Percentiles rank a stretch among this genome's conserved stretches.
phyloP scores from a whole-genome alignment of 2,888 invertebrate genomes.

The Phania funesta region DNA sequence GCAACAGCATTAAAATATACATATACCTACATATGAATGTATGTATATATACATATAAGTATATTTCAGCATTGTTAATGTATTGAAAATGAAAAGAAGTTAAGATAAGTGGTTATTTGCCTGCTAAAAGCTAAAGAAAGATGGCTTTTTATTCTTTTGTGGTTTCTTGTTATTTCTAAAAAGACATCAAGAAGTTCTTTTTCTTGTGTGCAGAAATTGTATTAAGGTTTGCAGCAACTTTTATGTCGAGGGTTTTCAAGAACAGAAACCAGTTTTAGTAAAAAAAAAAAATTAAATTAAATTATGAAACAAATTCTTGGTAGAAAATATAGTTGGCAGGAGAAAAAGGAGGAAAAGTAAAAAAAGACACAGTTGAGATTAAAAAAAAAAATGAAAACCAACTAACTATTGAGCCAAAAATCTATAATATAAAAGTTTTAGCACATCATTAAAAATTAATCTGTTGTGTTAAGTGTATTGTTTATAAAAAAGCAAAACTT shows the following conservation, averaged over 20 bases:
- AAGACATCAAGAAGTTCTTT: slow-evolving; percentile 29
- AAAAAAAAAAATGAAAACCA: not conserved
- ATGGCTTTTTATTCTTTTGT: slow-evolving; percentile 35
- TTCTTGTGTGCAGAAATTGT: slow-evolving; percentile 25
- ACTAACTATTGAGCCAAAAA: too few relatives aligned
- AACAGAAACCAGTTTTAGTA: slow-evolving; percentile 50
- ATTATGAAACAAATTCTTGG: slow-evolving; percentile 40
- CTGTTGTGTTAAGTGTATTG: too few relatives aligned
- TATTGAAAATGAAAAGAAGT: slow-evolving; percentile 62
- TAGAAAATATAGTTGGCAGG: not conserved
- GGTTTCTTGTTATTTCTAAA: not conserved
- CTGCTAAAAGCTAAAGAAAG: slow-evolving; percentile 14
- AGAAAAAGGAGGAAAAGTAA: not conserved
- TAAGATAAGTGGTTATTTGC: slow-evolving; percentile 2
- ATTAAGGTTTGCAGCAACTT: slow-evolving; percentile 22
- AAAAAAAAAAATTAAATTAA: slow-evolving; percentile 30
- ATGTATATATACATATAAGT: too few relatives aligned
- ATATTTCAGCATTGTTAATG: slow-evolving; percentile 69
- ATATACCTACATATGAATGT: not conserved
- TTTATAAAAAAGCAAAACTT: too few relatives aligned
- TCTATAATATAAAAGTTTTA: too few relatives aligned
- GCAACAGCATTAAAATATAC: slow-evolving; percentile 60
- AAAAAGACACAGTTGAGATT: not conserved
- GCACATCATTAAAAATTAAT: too few relatives aligned
- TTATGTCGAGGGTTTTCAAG: slow-evolving; percentile 18